Base-by-base conservation (phyloP, 2,113 vertebrate species). In the Cisticola juncidis region DNA sequence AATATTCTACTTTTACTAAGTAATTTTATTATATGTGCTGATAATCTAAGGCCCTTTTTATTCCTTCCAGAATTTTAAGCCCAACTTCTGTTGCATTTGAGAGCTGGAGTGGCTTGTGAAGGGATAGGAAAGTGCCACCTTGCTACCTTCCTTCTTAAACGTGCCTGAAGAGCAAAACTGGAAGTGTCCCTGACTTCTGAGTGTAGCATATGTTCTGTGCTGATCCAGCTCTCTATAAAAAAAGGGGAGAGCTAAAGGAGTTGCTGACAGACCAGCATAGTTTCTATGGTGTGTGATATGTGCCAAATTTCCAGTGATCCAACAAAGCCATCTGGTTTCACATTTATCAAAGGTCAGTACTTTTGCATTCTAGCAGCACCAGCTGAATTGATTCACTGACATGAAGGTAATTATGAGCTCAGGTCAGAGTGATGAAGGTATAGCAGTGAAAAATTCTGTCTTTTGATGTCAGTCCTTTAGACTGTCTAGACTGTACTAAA, bases 251-350 rank as follows among this genome's bases (percentile, higher is more conserved):
- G 9, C 54, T 73, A 33, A 60, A 84, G 71, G 85, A 79, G 53
- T 72, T 84, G 77, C 77, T 95, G 95, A 92, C 77, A 91, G 73
- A 77, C 88, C 82, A 91, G 72, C 62, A n/a, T 2, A 58, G 50
- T 72, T 91, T 91, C 72, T 93, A 77, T 94, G 92, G 88, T 74
- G 61, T 76, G 51, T 81, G 60, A 73, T 81, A 61, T 9, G 66
- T 95, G 86, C 96, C 95, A 95, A 78, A 93, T 80, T 89, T 90
- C 74, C 84, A 95, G 9, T 91, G 86, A 91, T 93, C 87, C 94
- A 96, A 74, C 90, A 92, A 88, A 97, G 74, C 90, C 96, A 97
- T 95, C 96, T 97, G 95, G 70, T 91, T 94, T 95, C 94, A 95
- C 93, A 96, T 94, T 95, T 94, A 90, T 86, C 92, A 96, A 95